A percentile compares a stretch with the other conserved stretches of the same genome.
Evolutionary conservation across 2,797 vertebrate genomes (phyloP).

Genomic region (Parauchenoglanis punctatus): DNA sequence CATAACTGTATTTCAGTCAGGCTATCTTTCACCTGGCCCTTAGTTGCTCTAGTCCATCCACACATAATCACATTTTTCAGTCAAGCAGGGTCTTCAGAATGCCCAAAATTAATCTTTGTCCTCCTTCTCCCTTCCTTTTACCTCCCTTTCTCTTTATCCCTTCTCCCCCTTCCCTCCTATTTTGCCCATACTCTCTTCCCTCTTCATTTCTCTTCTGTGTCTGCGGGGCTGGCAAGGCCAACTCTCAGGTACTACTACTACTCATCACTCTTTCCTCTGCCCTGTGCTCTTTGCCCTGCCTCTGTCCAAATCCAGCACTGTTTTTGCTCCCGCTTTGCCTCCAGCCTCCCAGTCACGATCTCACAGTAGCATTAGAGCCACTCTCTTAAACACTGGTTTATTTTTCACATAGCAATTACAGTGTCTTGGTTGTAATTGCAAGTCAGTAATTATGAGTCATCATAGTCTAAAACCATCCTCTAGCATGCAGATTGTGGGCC

Average conservation of each 20-base stretch:
- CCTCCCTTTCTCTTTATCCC: slow-evolving; percentile 48
- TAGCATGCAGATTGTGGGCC: background rate
- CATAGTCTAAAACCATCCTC: background rate
- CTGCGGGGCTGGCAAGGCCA: slow-evolving; percentile 79
- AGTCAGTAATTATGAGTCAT: slow-evolving; percentile 20
- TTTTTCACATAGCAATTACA: slow-evolving; percentile 6
- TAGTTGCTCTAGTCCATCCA: slow-evolving; percentile 15
- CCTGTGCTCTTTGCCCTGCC: slow-evolving; percentile 55
- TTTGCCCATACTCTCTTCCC: slow-evolving; percentile 33
- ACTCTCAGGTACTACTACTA: slow-evolving; percentile 81
- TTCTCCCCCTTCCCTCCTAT: slow-evolving; percentile 23
- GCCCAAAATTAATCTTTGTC: slow-evolving; percentile 58
- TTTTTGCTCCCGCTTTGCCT: slow-evolving; percentile 20
- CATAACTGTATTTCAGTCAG: slow-evolving; percentile 25
- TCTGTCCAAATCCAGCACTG: slow-evolving; percentile 1
- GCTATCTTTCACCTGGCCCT: slow-evolving; percentile 15
- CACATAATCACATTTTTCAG: slow-evolving; percentile 43
- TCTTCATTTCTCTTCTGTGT: slow-evolving; percentile 53
- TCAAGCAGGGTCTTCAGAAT: slow-evolving; percentile 44
- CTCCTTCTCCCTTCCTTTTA: slow-evolving; percentile 40
- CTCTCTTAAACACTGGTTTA: background rate
- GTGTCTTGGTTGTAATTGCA: background rate
- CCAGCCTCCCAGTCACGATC: slow-evolving; percentile 5
- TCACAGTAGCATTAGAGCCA: background rate
- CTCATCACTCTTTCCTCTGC: slow-evolving; percentile 62